These are phyloP conservation scores for Orchestia grillus DNA, from an alignment of 1,140 invertebrate species.

Conservation along the genomic window DNA sequence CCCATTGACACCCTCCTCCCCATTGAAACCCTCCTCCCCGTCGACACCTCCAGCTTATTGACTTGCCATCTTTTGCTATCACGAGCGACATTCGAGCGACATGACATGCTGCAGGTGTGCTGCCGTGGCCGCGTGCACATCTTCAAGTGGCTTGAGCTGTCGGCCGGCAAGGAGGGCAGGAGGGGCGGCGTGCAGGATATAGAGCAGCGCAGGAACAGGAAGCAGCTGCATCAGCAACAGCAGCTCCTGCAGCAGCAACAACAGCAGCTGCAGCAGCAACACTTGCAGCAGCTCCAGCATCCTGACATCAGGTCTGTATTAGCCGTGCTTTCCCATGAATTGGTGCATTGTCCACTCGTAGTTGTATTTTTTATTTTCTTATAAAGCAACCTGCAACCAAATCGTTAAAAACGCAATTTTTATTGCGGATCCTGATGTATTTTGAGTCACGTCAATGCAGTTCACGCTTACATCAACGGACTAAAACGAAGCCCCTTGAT, in stretches of 20 bases:
- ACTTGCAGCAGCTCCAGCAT: conserved; percentile 36
- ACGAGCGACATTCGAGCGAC: no score
- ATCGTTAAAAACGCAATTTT: no score
- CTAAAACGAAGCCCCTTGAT: no score
- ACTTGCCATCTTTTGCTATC: no score
- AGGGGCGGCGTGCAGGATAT: conserved; percentile 70
- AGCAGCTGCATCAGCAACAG: conserved; percentile 36
- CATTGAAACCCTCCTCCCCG: no score
- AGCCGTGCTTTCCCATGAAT: background rate
- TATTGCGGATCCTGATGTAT: no score
- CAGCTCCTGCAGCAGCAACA: conserved; percentile 9
- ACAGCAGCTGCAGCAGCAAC: conserved; percentile 47
- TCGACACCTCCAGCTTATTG: no score
- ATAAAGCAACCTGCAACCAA: no score
- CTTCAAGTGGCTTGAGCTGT: conserved; percentile 92
- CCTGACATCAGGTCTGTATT: conserved; percentile 36
- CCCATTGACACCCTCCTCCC: no score
- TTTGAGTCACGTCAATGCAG: no score
- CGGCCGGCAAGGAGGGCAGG: conserved; percentile 79
- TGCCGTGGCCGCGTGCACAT: conserved; percentile 92
- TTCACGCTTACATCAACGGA: no score
- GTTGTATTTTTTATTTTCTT: background rate
- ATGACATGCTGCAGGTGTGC: conserved; percentile 79
- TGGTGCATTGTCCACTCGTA: background rate
- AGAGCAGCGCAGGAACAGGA: conserved; percentile 69